Percentiles rank a stretch among this genome's conserved stretches.
phyloP scores from a whole-genome alignment of 2,113 vertebrate genomes.

The Dromas ardeola region DNA sequence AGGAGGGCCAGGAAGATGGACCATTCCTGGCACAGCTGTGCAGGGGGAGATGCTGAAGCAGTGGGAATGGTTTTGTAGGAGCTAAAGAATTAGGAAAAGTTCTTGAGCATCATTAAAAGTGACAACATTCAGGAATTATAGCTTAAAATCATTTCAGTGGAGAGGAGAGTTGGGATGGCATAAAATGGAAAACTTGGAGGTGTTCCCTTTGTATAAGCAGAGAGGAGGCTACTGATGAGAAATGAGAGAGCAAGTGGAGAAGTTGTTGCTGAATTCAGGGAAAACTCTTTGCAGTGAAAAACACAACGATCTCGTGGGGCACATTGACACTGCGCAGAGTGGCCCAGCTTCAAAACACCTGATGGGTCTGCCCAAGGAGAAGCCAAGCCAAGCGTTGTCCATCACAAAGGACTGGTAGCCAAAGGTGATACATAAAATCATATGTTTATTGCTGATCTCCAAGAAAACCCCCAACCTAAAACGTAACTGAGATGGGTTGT shows the following conservation, averaged over 20 bases:
- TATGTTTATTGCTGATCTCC: not conserved
- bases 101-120: not conserved
- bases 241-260: not conserved
- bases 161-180: not conserved
- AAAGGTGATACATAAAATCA: not conserved
- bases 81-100: not conserved
- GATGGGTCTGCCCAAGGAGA: not conserved
- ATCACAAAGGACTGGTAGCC: rapidly evolving
- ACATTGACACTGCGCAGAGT: rapidly evolving
- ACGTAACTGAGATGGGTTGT: not conserved
- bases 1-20: not conserved
- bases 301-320: rapidly evolving
- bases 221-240: not conserved
- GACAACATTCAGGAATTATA: not conserved
- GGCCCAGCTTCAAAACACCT: not conserved
- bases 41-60: not conserved
- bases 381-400: not conserved
- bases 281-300: not conserved
- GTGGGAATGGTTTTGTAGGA: not conserved
- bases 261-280: not conserved
- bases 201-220: not conserved
- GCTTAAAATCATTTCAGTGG: not conserved
- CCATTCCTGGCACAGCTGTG: not conserved
- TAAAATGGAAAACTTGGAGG: not conserved
- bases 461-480: not conserved